Conservation (phyloP, 2,113 vertebrate genomes). For the Chaetura pelagica region DNA sequence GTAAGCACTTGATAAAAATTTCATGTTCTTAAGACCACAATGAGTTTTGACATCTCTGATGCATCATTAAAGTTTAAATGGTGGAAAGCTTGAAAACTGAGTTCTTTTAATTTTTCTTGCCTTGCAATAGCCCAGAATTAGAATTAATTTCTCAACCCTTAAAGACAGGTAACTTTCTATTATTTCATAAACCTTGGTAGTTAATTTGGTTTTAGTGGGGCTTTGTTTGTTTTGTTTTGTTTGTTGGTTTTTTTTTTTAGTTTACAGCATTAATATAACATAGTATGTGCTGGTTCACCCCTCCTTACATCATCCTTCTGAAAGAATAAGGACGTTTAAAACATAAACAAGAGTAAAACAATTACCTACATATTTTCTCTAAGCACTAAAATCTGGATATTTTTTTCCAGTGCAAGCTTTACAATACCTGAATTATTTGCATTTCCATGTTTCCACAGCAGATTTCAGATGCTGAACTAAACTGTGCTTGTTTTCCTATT, state of each 20-base stretch:
- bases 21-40: neutral
- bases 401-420: neutral
- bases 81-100: neutral
- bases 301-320: neutral
- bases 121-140: neutral
- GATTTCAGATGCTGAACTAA: neutral
- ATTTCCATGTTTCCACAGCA: neutral
- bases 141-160: neutral
- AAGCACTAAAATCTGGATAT: neutral
- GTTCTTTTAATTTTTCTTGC: neutral
- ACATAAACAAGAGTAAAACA: neutral
- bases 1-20: neutral
- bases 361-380: neutral
- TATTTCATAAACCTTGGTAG: neutral
- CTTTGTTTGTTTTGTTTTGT: neutral
- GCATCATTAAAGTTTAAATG: neutral
- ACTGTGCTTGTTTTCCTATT: neutral
- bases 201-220: neutral
- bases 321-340: neutral
- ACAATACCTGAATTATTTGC: neutral
- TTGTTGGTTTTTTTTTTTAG: neutral
- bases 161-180: neutral
- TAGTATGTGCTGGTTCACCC: neutral
- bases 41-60: neutral
- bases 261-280: neutral